Base-by-base conservation (phyloP, 2,888 invertebrate genomes). In the Biston stratarius region DNA sequence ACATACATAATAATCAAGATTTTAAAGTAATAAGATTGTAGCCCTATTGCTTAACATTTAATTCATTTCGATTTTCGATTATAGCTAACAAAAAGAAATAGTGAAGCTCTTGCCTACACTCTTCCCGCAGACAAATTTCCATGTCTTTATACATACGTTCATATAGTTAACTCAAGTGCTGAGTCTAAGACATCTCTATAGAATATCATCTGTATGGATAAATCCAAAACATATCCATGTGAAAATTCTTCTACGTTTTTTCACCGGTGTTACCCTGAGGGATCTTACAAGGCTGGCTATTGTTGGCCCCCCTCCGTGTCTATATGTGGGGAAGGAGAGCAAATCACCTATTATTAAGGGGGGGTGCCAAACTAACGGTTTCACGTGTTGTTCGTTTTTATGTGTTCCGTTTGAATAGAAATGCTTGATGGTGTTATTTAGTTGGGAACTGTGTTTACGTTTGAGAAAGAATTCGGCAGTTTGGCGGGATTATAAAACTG, bases 331-430 rank as follows among this genome's bases (percentile, higher is more conserved):
- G 78, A 77, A 73, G 77, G 87, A 86, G 88, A 88, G 84, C 72
- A 86, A 89, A 90, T 91, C 90, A 89, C 89, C 90, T 88, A 90
- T 90, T 91, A 92, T 91, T 91, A 90, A 86, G 83, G 88, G 90
- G n/a, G 91, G 92, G 92, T 91, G 91, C 88, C 86, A 89, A 89
- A 89, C 86, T 90, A 91, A 92, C 89, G 89, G 85, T 84, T 88
- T 84, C 85, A 88, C 87, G 88, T 90, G 90, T 90, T 89, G 85
- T 88, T 87, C 86, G 84, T 90, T 91, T 91, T 92, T 92, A 90
- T 90, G 88, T 86, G 87, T 86, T 87, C 83, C 88, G 85, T 89
- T 91, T 82, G 83, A 87, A 85, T 83, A 81, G 83, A 81, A 81
- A 79, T 78, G 75, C 83, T 81, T 88, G 87, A 89, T 86, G 85